phyloP scores from a whole-genome alignment of 2,888 invertebrate genomes.

The Troides oblongomaculatus region DNA sequence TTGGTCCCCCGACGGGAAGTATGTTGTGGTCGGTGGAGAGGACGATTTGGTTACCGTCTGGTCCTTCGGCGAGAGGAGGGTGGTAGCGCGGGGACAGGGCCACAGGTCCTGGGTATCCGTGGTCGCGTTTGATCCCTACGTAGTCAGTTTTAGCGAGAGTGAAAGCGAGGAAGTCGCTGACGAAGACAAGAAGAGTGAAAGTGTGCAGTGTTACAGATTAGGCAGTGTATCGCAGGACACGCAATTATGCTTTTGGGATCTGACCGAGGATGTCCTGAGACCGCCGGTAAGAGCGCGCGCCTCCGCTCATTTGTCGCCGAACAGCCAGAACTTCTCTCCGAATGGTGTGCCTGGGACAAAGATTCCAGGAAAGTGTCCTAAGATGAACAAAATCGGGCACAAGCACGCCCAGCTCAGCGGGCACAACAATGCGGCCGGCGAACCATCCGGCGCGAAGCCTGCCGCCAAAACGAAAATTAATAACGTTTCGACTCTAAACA shows the following conservation, averaged over 20 bases:
- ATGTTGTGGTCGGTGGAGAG: constrained; percentile 98
- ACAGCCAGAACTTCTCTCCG: constrained; percentile 40
- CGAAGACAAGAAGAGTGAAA: constrained; percentile 57
- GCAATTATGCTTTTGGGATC: constrained; percentile 98
- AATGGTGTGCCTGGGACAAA: constrained; percentile 69
- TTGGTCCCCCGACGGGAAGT: constrained; percentile 98
- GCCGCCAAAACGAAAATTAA: constrained; percentile 50
- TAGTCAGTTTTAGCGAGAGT: constrained; percentile 85
- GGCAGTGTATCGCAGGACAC: constrained; percentile 99
- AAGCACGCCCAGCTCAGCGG: constrained; percentile 52
- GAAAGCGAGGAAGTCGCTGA: constrained; percentile 80
- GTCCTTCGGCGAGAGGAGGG: constrained; percentile 94
- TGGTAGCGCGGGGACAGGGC: constrained; percentile 98
- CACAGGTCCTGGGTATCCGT: constrained; percentile 99
- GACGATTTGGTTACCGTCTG: constrained; percentile 99
- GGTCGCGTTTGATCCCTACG: constrained; percentile 95
- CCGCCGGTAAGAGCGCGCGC: constrained; percentile 82
- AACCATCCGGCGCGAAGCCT: constrained; percentile 57
- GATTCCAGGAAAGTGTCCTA: constrained; percentile 49
- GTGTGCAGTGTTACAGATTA: constrained; percentile 86
- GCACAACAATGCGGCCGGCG: constrained; percentile 50
- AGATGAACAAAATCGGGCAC: constrained; percentile 63
- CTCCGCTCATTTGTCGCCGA: constrained; percentile 57
- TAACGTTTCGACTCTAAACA: constrained; percentile 62
- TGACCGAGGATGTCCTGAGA: constrained; percentile 95